A percentile compares a stretch with the other conserved stretches of the same genome.
Evolutionary conservation across 2,888 invertebrate genomes (phyloP).

Genomic region (Cantharis flavilabris): DNA sequence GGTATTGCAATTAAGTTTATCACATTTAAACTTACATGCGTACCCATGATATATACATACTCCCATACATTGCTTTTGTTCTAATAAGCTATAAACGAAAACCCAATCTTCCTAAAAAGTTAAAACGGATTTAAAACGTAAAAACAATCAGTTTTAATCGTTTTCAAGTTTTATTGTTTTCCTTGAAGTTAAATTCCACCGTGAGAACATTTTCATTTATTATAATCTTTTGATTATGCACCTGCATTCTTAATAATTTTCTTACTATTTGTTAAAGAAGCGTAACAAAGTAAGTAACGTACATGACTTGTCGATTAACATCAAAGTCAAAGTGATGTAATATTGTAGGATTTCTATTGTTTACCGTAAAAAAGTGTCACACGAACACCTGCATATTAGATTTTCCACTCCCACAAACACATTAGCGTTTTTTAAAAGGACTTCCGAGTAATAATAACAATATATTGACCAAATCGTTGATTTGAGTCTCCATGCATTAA

Average conservation of each 20-base stretch:
- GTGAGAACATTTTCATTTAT: not conserved
- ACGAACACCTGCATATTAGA: constrained; percentile 45
- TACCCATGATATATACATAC: not conserved
- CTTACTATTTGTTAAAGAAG: constrained; percentile 29
- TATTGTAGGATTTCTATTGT: constrained; percentile 47
- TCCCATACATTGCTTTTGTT: not conserved
- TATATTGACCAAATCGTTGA: constrained; percentile 4
- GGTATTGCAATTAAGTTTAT: constrained; percentile 18
- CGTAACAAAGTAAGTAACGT: constrained; percentile 35
- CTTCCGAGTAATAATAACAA: constrained; percentile 15
- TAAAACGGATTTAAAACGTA: not conserved
- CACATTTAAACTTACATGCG: constrained; percentile 12
- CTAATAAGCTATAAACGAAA: not conserved
- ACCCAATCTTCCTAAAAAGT: not conserved
- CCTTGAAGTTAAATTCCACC: not conserved
- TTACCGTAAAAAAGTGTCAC: constrained; percentile 37
- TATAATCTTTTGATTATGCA: constrained; percentile 1
- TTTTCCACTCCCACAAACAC: constrained; percentile 40
- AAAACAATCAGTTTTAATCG: not conserved
- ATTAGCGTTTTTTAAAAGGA: constrained; percentile 24
- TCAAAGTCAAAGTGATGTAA: constrained; percentile 44
- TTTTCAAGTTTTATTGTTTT: not conserved
- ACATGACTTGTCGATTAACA: constrained; percentile 47
- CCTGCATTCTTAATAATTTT: constrained; percentile 26
- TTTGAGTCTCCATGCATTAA: constrained; percentile 7